These are phyloP conservation scores for Galbula dea DNA, from an alignment of 2,113 vertebrate genomes.

Conservation along the genomic window DNA sequence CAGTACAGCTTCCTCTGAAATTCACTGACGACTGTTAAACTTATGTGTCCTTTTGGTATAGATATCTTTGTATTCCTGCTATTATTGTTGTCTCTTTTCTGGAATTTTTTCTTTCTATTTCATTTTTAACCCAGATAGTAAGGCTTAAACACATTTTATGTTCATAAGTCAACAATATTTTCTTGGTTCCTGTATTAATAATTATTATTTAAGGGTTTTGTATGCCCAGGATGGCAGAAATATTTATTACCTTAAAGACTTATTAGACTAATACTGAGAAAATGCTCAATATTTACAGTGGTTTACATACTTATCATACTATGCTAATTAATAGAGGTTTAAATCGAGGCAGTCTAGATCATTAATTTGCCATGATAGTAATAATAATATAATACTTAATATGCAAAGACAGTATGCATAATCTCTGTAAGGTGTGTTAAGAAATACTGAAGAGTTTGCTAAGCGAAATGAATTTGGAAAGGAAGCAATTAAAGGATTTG, in stretches of 20 bases:
- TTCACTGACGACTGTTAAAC: background rate
- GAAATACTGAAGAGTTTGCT: conserved; percentile 1
- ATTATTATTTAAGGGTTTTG: background rate
- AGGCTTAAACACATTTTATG: background rate
- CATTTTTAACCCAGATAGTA: background rate
- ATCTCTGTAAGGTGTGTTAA: conserved; percentile 9
- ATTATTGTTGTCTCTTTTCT: background rate
- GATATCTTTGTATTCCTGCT: background rate
- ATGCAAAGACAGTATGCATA: background rate
- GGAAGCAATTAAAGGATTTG: conserved; percentile 26
- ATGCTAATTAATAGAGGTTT: conserved; percentile 16
- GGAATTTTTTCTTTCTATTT: background rate
- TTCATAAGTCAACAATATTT: background rate
- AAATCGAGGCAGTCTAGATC: background rate
- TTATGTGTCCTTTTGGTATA: background rate
- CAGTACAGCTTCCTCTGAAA: background rate
- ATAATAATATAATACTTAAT: conserved; percentile 21
- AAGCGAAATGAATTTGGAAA: conserved; percentile 1
- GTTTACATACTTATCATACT: conserved; percentile 7
- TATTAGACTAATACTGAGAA: background rate
- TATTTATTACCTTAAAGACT: background rate
- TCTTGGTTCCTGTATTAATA: background rate
- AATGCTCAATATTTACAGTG: background rate
- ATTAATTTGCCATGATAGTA: background rate
- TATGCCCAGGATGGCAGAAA: background rate